A percentile compares a stretch with the other conserved stretches of the same genome.
phyloP scores from a whole-genome alignment of 1,140 invertebrate genomes.

The Drusus annulatus region DNA sequence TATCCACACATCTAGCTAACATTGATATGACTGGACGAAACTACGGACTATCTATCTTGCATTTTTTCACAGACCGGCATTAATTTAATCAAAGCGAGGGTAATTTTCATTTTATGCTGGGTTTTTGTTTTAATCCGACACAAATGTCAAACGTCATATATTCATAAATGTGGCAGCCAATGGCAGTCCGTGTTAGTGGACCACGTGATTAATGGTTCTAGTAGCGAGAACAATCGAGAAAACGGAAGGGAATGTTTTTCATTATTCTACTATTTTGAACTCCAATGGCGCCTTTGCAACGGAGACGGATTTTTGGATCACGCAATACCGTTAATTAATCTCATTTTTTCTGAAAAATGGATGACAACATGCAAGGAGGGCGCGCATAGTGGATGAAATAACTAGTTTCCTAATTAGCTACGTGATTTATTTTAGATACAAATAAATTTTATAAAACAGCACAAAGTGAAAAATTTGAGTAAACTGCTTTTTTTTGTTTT shows the following conservation, averaged over 20 bases:
- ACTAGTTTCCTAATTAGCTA: background rate
- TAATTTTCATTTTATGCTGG: conserved; percentile 4
- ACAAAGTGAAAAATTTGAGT: too few species aligned
- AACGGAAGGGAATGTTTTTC: conserved; percentile 40
- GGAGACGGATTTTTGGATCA: conserved; percentile 10
- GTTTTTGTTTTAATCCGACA: conserved; percentile 29
- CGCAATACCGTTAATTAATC: conserved; percentile 21
- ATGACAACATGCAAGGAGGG: conserved; percentile 19
- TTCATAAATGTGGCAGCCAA: conserved; percentile 30
- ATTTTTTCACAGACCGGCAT: background rate
- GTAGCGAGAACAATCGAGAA: conserved; percentile 35
- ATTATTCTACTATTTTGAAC: conserved; percentile 36
- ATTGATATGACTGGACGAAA: too few species aligned
- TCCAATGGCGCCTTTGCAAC: conserved; percentile 18
- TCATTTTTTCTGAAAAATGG: conserved; percentile 30
- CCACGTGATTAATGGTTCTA: conserved; percentile 30
- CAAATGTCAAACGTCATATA: conserved; percentile 30
- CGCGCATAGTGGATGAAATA: background rate
- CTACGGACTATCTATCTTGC: too few species aligned
- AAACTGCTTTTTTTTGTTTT: too few species aligned
- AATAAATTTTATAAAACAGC: too few species aligned
- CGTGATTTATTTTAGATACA: background rate
- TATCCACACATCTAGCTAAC: too few species aligned
- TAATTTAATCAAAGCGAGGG: background rate
- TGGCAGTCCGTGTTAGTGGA: conserved; percentile 8